Evolutionary conservation across 2,113 vertebrate species (phyloP).

Genomic region (Ceyx cyanopectus): DNA sequence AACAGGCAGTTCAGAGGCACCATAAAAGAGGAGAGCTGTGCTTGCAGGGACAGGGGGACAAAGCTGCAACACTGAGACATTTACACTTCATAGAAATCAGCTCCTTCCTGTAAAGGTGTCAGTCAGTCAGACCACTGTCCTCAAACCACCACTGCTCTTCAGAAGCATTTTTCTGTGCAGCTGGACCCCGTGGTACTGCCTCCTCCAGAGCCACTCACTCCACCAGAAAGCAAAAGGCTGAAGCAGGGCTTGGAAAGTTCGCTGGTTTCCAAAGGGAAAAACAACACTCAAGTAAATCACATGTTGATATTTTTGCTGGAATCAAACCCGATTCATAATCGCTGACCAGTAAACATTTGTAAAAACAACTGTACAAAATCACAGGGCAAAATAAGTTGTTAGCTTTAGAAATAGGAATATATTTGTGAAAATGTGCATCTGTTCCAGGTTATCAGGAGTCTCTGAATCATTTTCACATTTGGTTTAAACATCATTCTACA

Average conservation of each 20-base stretch:
- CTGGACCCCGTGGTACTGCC: neutral
- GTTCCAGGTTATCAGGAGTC: neutral
- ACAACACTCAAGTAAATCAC: neutral
- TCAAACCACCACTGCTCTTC: neutral
- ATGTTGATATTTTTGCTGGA: neutral
- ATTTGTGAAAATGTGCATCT: neutral
- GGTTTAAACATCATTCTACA: neutral
- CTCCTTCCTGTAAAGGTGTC: neutral
- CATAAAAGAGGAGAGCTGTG: conserved; percentile 38
- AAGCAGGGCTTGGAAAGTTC: neutral
- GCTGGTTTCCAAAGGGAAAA: neutral
- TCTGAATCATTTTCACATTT: neutral
- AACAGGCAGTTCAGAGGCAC: neutral
- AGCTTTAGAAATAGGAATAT: neutral
- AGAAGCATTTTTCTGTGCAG: neutral
- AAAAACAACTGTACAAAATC: neutral
- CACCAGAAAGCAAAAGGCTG: neutral
- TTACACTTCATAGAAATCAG: conserved; percentile 50
- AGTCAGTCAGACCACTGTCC: neutral
- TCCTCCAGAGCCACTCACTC: neutral
- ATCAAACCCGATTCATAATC: neutral
- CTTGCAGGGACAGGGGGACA: conserved; percentile 6
- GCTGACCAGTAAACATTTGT: neutral
- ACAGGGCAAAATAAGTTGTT: neutral
- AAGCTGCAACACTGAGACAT: conserved; percentile 16